Percentiles rank a stretch among this genome's conserved stretches.
Evolutionary conservation across 2,797 vertebrate species (phyloP).

Genomic region (Denticeps clupeoides): DNA sequence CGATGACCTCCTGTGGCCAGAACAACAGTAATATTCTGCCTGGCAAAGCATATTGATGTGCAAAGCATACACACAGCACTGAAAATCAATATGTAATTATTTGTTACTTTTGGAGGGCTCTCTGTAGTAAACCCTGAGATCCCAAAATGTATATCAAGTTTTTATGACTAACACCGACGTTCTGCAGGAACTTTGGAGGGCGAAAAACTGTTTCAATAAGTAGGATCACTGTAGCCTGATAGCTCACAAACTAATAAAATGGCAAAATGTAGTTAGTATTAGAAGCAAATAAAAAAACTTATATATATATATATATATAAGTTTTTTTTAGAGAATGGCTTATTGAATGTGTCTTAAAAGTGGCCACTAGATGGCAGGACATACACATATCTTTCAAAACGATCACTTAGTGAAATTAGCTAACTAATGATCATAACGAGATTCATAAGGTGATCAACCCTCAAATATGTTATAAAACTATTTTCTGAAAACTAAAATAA

Average conservation of each 20-base stretch:
- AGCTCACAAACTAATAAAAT: neutral
- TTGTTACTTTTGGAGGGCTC: neutral
- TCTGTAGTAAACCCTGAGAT: too few species aligned
- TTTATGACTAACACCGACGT: too few species aligned
- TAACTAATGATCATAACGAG: too few species aligned
- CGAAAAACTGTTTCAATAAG: too few species aligned
- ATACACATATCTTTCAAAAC: conserved; percentile 38
- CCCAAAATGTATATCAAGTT: too few species aligned
- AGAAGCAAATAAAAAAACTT: neutral
- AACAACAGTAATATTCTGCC: neutral
- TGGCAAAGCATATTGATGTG: neutral
- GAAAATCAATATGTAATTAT: conserved; percentile 1
- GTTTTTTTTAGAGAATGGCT: too few species aligned
- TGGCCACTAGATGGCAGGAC: conserved; percentile 44
- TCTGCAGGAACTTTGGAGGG: too few species aligned
- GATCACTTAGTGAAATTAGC: too few species aligned
- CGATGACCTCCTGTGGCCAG: neutral
- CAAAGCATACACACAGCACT: neutral
- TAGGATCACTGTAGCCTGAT: too few species aligned
- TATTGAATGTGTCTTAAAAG: rapidly evolving
- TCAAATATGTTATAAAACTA: neutral
- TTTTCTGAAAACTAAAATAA: too few species aligned
- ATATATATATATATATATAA: neutral
- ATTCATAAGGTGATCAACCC: too few species aligned
- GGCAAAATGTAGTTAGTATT: neutral